Evolutionary conservation across 2,888 invertebrate species (phyloP), one percentile per base, ranked within the genome.

Genomic region (Mimumesa dahlbomi): DNA sequence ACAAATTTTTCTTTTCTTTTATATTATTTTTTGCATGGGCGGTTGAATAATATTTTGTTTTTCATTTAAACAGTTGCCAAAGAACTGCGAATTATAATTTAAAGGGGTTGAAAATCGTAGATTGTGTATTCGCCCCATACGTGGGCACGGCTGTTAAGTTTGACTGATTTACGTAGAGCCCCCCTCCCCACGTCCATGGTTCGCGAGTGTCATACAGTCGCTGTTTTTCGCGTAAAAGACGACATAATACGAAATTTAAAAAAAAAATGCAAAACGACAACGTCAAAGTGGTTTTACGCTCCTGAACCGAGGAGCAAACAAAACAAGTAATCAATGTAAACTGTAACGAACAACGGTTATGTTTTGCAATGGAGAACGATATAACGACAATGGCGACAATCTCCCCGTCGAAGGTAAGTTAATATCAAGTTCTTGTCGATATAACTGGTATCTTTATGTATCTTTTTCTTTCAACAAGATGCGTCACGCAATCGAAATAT

Each of bases 361-460:
- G 84, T 87, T 85, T 85, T 80, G 81, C 82, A 76, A 81, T 82
- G 83, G 80, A 83, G 73, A 83, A 79, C 82, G 77, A 83, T 85
- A 83, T 86, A 85, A 90, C 90, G 91, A 92, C 92, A 92, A 94
- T 94, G 94, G 93, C 94, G 91, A 92, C 93, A 91, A 92, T 93
- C 92, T 94, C 94, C 89, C 94, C 94, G 90, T 94, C 94, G 88
- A 93, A 94, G 92, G 94, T 94, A 90, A 91, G 92, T 91, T 77
- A 18, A 50, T 43, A 46, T 22, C 16, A 14, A 34, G 46, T 25
- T 48, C 42, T 38, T 7, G 43, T 46, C 19, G 40, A 34, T 6
- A 31, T 13, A 9, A 13, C 4, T 11, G 4, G 5, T n/a, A 18
- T 14, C 0, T 34, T 0, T 5, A n/a, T n/a, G 0, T 19, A 5